Base-by-base conservation (phyloP, 35 echinoderm and acorn worm genomes). In the Hemicentrotus pulcherrimus region DNA sequence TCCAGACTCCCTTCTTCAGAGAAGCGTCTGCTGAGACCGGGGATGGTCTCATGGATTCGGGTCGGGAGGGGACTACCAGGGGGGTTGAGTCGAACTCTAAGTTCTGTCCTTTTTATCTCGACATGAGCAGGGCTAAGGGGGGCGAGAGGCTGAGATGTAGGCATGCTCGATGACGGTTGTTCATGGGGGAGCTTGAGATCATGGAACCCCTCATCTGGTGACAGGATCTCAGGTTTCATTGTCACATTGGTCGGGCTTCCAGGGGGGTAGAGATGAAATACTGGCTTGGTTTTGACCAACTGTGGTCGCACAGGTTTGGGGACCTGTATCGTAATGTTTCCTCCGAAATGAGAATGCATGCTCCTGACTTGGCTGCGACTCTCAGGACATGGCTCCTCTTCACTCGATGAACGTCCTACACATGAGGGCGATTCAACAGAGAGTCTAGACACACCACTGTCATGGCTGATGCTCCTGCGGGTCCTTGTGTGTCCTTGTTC, bases 191-290 rank as follows among this genome's bases (percentile, higher is more conserved):
- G 86, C 47, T 35, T 85, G 46, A 88, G 50, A 55, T 97, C 96
- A 50, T 97, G 94, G 31, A 98, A 98, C 1, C 97, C 97, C 90
- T 98, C 97, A 93, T 98, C 97, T 19, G 96, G 97, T 31, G 97
- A 97, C 46, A 90, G 91, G 6, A 93, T 93, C 48, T 93, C 91
- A n/a, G 91, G 91, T 31, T 93, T 50, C 12, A 47, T n/a, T 14
- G 47, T 47, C 30, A 58, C 45, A 31, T 47, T 58, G 48, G 46
- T 58, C 31, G 91, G 91, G 48, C 91, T 93, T 22, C 48, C 91
- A 31, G 91, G 91, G 46, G 91, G 91, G 48, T 93, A 93, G 46
- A 93, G 91, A 58, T 93, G 47, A 93, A 93, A 93, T 93, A 93
- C 91, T 93, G 91, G 91, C 46, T 93, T 93, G 91, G 91, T 58